phyloP scores from a whole-genome alignment of 2,113 vertebrate species.

The Onychorhynchus coronatus region DNA sequence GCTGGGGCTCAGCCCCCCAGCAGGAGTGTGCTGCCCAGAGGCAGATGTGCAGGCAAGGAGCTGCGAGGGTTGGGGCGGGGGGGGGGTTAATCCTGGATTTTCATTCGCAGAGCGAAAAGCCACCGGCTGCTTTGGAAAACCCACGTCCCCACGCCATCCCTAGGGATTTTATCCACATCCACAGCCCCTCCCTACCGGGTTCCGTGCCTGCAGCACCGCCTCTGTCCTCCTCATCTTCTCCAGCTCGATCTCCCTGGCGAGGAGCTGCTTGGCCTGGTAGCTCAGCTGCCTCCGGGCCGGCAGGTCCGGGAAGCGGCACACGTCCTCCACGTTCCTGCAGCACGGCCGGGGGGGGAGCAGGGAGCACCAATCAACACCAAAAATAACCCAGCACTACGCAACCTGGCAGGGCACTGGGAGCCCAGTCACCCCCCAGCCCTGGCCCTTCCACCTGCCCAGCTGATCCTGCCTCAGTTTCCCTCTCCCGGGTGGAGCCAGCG shows the following conservation, averaged over 20 bases:
- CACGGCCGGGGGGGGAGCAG: fast-evolving
- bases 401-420: neutral
- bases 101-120: neutral
- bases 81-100: slow-evolving; percentile 32
- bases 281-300: slow-evolving; percentile 85
- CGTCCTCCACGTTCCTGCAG: slow-evolving; percentile 84
- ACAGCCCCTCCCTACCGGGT: neutral
- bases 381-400: fast-evolving
- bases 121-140: neutral
- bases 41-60: neutral
- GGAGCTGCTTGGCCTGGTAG: slow-evolving; percentile 95
- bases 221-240: slow-evolving; percentile 92
- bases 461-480: neutral
- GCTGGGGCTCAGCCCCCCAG: neutral
- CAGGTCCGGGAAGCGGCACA: slow-evolving; percentile 84
- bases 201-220: slow-evolving; percentile 69
- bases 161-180: fast-evolving
- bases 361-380: fast-evolving
- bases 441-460: neutral
- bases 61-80: too few species aligned
- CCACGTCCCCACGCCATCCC: neutral
- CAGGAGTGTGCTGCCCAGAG: neutral
- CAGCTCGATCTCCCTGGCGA: slow-evolving; percentile 89
- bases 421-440: neutral
- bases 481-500: neutral